Evolutionary conservation across 1,140 invertebrate species (phyloP).

Genomic region (Tenebrio molitor): DNA sequence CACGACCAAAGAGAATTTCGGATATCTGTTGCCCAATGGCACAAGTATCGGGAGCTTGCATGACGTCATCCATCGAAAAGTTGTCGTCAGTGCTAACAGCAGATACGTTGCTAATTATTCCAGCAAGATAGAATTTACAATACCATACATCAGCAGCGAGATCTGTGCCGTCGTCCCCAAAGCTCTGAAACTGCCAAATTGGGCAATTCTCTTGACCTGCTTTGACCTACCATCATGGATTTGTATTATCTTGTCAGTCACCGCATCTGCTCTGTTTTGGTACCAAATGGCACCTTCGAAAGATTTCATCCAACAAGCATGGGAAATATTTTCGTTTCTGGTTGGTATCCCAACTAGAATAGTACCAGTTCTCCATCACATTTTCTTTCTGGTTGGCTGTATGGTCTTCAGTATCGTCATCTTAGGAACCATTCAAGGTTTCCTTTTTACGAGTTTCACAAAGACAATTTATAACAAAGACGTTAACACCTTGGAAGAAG

Average conservation of each 20-base stretch:
- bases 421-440: constrained; percentile 1
- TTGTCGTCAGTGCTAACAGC: constrained; percentile 64
- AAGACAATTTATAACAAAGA: constrained; percentile 27
- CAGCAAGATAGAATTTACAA: constrained; percentile 60
- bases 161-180: constrained; percentile 66
- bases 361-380: neutral
- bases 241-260: too few species aligned
- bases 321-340: neutral
- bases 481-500: constrained; percentile 47
- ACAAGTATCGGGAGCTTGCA: constrained; percentile 63
- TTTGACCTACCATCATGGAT: too few species aligned
- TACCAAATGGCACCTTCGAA: neutral
- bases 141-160: constrained; percentile 61
- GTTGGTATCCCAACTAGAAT: neutral
- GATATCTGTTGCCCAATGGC: constrained; percentile 59
- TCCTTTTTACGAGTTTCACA: constrained; percentile 7
- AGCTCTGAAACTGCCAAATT: constrained; percentile 64
- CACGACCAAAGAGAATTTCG: constrained; percentile 58
- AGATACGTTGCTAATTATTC: constrained; percentile 65
- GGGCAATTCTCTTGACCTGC: constrained; percentile 63
- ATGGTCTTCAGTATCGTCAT: constrained; percentile 20
- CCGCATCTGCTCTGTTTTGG: neutral
- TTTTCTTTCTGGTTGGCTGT: neutral
- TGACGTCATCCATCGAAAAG: constrained; percentile 61
- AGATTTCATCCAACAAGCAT: neutral